phyloP scores from a whole-genome alignment of 2,888 invertebrate species.

The Nomada flava region DNA sequence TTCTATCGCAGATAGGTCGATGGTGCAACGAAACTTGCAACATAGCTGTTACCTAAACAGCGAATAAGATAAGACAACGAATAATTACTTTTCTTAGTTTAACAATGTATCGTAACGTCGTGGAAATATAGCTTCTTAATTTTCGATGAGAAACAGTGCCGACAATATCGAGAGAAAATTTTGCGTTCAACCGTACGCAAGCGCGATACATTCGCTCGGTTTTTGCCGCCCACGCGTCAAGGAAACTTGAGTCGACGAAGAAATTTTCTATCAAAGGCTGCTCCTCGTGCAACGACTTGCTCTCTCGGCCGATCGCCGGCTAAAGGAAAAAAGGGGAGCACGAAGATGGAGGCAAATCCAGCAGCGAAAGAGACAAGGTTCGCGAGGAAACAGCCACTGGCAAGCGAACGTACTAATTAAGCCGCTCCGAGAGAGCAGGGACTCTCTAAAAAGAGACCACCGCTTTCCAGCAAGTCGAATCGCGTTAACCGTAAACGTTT shows the following conservation, averaged over 20 bases:
- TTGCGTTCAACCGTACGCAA: too few species aligned
- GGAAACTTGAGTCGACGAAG: neutral
- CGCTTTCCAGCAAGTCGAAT: constrained; percentile 22
- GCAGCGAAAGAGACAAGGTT: neutral
- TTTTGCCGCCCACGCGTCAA: neutral
- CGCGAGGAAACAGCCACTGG: neutral
- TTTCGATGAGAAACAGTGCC: too few species aligned
- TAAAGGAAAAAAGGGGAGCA: neutral
- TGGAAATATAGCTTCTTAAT: too few species aligned
- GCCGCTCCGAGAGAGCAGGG: neutral
- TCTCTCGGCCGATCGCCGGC: too few species aligned
- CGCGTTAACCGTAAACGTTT: constrained; percentile 34
- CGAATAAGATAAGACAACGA: neutral
- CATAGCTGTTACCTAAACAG: neutral
- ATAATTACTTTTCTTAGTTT: neutral
- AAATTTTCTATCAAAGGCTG: neutral
- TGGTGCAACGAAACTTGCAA: constrained; percentile 26
- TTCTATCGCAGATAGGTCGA: neutral
- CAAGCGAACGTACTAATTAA: constrained; percentile 22
- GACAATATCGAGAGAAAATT: too few species aligned
- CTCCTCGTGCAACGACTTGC: too few species aligned
- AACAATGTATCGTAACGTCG: too few species aligned
- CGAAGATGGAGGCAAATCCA: too few species aligned
- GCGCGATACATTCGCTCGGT: too few species aligned
- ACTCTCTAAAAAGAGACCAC: constrained; percentile 29